Percentiles rank a stretch among this genome's conserved stretches.
phyloP scores from a whole-genome alignment of 2,797 vertebrate species.

The Pseudochirops cupreus region DNA sequence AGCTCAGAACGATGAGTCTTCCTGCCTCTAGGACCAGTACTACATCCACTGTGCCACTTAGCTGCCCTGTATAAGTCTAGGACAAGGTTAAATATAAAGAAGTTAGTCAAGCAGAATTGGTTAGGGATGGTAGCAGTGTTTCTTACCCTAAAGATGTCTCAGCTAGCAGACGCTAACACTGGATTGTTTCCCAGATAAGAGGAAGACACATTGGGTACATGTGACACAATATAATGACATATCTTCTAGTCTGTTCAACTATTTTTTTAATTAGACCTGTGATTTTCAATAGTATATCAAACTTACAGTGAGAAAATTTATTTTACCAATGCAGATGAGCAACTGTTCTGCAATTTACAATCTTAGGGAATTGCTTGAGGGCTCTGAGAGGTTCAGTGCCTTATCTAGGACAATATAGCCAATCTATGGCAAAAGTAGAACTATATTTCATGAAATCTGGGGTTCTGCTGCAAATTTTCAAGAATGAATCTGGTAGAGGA shows the following conservation, averaged over 20 bases:
- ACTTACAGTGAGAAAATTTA: background rate
- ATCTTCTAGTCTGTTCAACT: conserved; percentile 41
- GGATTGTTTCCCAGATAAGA: conserved; percentile 1
- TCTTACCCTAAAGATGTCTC: conserved; percentile 37
- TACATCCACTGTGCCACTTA: background rate
- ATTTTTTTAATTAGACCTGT: background rate
- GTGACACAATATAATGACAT: conserved; percentile 16
- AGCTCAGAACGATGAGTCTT: background rate
- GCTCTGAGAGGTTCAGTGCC: background rate
- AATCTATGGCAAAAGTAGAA: background rate
- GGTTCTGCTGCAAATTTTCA: background rate
- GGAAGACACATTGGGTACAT: background rate
- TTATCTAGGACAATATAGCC: background rate
- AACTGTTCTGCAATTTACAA: background rate
- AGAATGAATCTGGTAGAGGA: background rate
- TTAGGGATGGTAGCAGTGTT: background rate
- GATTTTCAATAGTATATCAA: background rate
- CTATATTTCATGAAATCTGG: background rate
- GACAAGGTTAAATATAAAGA: conserved; percentile 6
- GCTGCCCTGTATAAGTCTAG: background rate
- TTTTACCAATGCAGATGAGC: background rate
- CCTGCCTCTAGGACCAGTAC: background rate
- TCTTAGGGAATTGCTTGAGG: background rate
- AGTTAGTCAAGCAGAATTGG: background rate
- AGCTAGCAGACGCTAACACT: background rate